Conservation (phyloP, 2,797 vertebrate genomes). For the Manis javanica region DNA sequence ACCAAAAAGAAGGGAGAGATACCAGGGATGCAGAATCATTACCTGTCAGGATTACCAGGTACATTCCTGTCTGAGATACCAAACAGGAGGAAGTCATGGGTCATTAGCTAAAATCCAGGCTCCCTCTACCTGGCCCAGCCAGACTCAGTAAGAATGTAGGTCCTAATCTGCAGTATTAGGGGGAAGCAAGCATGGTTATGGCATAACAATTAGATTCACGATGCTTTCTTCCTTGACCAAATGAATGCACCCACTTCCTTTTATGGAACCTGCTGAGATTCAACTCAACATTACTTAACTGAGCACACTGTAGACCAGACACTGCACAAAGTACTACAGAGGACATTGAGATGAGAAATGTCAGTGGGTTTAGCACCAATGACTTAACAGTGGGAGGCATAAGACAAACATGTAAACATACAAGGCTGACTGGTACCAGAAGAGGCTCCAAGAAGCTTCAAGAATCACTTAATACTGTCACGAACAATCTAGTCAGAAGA, state of each 20-base stretch:
- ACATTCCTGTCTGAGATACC: not conserved
- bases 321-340: not conserved
- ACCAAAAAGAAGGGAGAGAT: not conserved
- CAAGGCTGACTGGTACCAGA: not conserved
- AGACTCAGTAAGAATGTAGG: not conserved
- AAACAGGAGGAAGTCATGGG: not conserved
- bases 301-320: not conserved
- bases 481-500: slow-evolving; percentile 33
- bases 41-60: not conserved
- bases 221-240: slow-evolving; percentile 15
- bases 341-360: not conserved
- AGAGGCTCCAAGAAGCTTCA: not conserved
- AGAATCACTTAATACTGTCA: not conserved
- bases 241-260: not conserved
- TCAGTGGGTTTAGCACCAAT: not conserved
- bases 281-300: slow-evolving; percentile 24
- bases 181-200: not conserved
- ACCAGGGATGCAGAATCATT: not conserved
- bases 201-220: not conserved
- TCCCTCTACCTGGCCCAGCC: not conserved
- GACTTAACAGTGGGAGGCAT: not conserved
- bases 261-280: not conserved
- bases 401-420: not conserved
- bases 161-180: not conserved
- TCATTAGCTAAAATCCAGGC: not conserved